Evolutionary conservation across 2,888 invertebrate genomes (phyloP).

Genomic region (Parochlus steinenii): DNA sequence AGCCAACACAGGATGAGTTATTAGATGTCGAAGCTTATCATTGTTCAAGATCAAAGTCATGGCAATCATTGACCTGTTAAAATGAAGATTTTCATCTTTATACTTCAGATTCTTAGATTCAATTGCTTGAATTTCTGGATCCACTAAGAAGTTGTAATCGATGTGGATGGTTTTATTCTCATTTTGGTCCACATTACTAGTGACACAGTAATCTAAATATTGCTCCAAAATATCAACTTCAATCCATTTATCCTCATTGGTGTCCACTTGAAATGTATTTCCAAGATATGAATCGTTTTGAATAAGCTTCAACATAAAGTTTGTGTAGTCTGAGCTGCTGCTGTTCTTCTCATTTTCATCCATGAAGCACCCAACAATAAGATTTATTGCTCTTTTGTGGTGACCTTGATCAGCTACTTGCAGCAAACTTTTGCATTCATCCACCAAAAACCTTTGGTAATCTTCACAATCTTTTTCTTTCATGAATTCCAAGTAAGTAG

Average conservation of each 20-base stretch:
- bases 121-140: conserved; percentile 7
- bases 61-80: conserved; percentile 2
- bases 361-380: conserved; percentile 4
- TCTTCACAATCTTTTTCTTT: not conserved
- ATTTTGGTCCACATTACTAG: not conserved
- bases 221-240: conserved; percentile 8
- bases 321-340: not conserved
- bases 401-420: not conserved
- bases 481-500: conserved; percentile 5
- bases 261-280: conserved; percentile 1
- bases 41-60: conserved; percentile 2
- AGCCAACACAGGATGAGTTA: conserved; percentile 10
- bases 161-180: not conserved
- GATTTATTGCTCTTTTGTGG: conserved; percentile 6
- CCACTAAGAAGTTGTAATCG: conserved; percentile 6
- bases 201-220: conserved; percentile 7
- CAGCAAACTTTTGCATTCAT: conserved; percentile 1
- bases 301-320: conserved; percentile 3
- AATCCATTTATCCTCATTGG: conserved; percentile 6
- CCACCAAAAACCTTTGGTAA: not conserved
- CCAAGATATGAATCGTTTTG: conserved; percentile 8
- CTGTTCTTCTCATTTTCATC: not conserved
- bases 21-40: conserved; percentile 5
- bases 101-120: conserved; percentile 1
- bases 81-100: conserved; percentile 3